phyloP scores from a whole-genome alignment of 2,888 invertebrate genomes.

The Oligia strigilis region DNA sequence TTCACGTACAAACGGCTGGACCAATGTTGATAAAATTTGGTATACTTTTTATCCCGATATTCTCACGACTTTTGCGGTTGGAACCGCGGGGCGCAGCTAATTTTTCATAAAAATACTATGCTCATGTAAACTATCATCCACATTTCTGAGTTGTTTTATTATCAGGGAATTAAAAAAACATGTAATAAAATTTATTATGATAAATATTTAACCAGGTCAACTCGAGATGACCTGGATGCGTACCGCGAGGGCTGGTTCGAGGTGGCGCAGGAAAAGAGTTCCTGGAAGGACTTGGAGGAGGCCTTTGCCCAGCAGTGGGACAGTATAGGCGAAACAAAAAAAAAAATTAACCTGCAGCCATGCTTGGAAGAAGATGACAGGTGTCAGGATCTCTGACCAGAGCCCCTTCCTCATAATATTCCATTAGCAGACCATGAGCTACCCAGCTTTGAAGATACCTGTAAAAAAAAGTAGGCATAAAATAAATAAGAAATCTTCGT shows the following conservation, averaged over 20 bases:
- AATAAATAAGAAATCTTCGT: too few relatives aligned
- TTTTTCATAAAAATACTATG: background rate
- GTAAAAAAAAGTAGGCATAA: background rate
- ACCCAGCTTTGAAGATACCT: constrained; percentile 94
- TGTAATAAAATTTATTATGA: background rate
- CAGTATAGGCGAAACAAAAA: too few relatives aligned
- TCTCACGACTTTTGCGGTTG: too few relatives aligned
- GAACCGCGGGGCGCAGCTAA: background rate
- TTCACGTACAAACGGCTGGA: too few relatives aligned
- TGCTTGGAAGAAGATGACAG: constrained; percentile 94
- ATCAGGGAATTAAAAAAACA: background rate
- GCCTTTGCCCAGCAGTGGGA: too few relatives aligned
- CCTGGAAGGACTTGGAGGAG: too few relatives aligned
- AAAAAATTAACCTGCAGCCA: constrained; percentile 93
- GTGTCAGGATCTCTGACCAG: constrained; percentile 95
- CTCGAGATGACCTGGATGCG: too few relatives aligned
- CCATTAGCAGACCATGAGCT: constrained; percentile 91
- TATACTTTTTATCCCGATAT: too few relatives aligned
- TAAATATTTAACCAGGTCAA: constrained; percentile 57
- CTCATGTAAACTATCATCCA: background rate
- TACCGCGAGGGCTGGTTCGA: too few relatives aligned
- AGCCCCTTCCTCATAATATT: constrained; percentile 96
- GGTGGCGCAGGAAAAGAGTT: too few relatives aligned
- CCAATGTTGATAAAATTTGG: too few relatives aligned
- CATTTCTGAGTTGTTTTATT: background rate